Conservation (phyloP, 2,113 vertebrate genomes). For the Meles meles region DNA sequence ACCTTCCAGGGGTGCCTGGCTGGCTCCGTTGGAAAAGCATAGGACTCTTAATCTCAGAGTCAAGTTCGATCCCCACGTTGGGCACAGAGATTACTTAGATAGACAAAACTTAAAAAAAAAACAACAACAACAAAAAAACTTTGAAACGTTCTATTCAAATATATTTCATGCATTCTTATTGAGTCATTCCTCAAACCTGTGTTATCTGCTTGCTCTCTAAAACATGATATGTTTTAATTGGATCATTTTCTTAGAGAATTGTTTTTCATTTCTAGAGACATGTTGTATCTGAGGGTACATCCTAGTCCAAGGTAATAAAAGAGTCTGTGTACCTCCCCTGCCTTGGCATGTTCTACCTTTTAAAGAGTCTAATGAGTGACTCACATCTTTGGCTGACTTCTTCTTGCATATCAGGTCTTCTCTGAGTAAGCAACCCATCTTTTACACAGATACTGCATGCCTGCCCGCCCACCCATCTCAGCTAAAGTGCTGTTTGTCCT, state of each 20-base stretch:
- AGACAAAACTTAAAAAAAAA: background rate
- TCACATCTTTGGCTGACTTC: slow-evolving; percentile 48
- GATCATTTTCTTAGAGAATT: background rate
- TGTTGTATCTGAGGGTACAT: slow-evolving; percentile 49
- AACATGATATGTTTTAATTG: slow-evolving; percentile 24
- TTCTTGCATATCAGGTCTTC: slow-evolving; percentile 39
- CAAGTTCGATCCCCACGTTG: background rate
- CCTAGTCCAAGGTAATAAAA: slow-evolving; percentile 48
- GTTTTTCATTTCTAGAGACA: slow-evolving; percentile 38
- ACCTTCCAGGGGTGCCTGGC: background rate
- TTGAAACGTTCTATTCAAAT: slow-evolving; percentile 15
- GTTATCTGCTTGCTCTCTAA: slow-evolving; percentile 4
- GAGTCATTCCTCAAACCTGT: slow-evolving; percentile 4
- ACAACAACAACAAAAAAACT: background rate
- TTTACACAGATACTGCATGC: background rate
- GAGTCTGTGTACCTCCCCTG: slow-evolving; percentile 11
- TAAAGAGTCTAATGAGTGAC: slow-evolving; percentile 53
- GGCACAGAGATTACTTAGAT: background rate
- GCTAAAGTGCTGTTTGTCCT: background rate
- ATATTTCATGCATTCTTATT: background rate
- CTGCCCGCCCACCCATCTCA: background rate
- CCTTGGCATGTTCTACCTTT: slow-evolving; percentile 37
- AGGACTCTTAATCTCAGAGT: background rate
- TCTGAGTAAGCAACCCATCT: background rate
- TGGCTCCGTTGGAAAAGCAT: background rate